phyloP scores from a whole-genome alignment of 2,888 invertebrate genomes.

The Serripes groenlandicus region DNA sequence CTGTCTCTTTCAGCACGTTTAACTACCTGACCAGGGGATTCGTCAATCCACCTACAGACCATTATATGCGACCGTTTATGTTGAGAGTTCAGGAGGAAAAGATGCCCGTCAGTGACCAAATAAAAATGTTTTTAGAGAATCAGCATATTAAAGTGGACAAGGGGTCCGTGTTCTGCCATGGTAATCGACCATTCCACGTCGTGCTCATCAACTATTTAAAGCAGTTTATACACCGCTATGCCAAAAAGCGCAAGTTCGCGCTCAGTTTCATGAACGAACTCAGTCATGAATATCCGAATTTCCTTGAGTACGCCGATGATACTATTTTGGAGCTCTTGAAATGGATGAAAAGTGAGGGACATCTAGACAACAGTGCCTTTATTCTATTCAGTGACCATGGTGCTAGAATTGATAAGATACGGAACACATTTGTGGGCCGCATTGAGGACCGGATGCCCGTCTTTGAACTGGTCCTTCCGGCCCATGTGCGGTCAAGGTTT shows the following conservation, averaged over 20 bases:
- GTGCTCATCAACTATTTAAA: slow-evolving; percentile 90
- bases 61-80: slow-evolving; percentile 69
- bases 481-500: slow-evolving; percentile 90
- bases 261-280: slow-evolving; percentile 94
- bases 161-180: slow-evolving; percentile 53
- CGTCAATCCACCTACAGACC: slow-evolving; percentile 58
- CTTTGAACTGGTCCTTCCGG: slow-evolving; percentile 91
- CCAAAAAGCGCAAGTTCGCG: slow-evolving; percentile 90
- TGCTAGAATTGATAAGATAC: slow-evolving; percentile 94
- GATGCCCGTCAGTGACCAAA: slow-evolving; percentile 1
- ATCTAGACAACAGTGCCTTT: slow-evolving; percentile 79
- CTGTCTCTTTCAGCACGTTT: slow-evolving; percentile 53
- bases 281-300: slow-evolving; percentile 94
- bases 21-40: slow-evolving; percentile 66
- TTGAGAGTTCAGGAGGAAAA: slow-evolving; percentile 45
- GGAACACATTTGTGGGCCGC: slow-evolving; percentile 92
- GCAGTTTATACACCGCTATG: slow-evolving; percentile 89
- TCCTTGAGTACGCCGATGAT: slow-evolving; percentile 91
- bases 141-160: slow-evolving; percentile 44
- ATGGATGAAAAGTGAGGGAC: slow-evolving; percentile 84
- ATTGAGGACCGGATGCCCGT: slow-evolving; percentile 96
- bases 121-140: slow-evolving; percentile 61
- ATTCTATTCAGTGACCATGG: slow-evolving; percentile 94
- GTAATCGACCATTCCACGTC: slow-evolving; percentile 52
- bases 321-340: slow-evolving; percentile 89